Evolutionary conservation across 2,888 invertebrate species (phyloP), one percentile per base, ranked within the genome.

Genomic region (Synanthedon myopaeformis): DNA sequence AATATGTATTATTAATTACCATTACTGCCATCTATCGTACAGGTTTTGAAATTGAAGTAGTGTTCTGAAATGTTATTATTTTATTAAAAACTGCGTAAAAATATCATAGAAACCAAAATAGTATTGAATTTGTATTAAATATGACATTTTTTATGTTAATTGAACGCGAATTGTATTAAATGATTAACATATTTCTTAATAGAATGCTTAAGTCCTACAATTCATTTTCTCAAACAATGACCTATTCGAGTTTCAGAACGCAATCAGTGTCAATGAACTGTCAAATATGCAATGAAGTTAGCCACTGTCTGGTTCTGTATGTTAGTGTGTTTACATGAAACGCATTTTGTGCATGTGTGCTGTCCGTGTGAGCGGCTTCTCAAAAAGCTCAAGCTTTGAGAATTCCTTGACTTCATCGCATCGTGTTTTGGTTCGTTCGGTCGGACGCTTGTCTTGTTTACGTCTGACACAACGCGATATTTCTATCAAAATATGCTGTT

Each of bases 241-340:
- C 8, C 23, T 45, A 45, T n/a, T n/a, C 14, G 45, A 45, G 54
- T 64, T 72, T 72, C 58, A 13, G 65, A 72, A 70, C 72, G 64
- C 41, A 59, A 56, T 49, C 56, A 64, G 70, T 76, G 82, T 78
- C 76, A 84, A 83, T 79, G 84, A 84, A 82, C 82, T 82, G 79
- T 79, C 82, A 82, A 82, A 76, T 76, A 74, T 68, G 65, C 59
- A 65, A 64, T 79, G 86, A 85, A 83, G 81, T 76, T 83, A 79
- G 80, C 70, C 53, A 65, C 74, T 72, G 84, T 82, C 84, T 82
- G 76, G 75, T 61, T 61, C 59, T 58, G 54, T 56, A 51, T 57
- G 54, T 51, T 5, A 64, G 75, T 66, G 73, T 73, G 69, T 57
- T 60, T 67, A 58, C 51, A 58, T 63, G 69, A 61, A 65, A 58